A percentile compares a stretch with the other conserved stretches of the same genome.
Conservation (phyloP, 1,140 invertebrate species). For the Calliopsis andreniformis region DNA sequence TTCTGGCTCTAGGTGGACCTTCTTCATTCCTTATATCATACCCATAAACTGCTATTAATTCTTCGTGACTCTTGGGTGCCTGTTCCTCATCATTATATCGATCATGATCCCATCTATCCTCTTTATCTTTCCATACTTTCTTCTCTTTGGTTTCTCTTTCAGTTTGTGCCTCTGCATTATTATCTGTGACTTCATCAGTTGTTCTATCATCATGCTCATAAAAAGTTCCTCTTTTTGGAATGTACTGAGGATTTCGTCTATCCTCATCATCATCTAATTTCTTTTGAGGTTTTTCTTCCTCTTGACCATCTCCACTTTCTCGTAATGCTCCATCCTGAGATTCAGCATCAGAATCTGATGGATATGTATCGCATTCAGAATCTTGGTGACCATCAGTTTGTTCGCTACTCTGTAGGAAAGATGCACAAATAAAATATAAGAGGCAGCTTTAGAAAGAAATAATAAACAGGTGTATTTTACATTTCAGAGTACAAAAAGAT, state of each 20-base stretch:
- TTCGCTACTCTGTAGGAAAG: slow-evolving; percentile 76
- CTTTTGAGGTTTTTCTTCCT: slow-evolving; percentile 83
- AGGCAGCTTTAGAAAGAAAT: too few species aligned
- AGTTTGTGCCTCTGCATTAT: slow-evolving; percentile 70
- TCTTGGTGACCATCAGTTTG: slow-evolving; percentile 80
- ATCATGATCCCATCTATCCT: slow-evolving; percentile 94
- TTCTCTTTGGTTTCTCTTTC: slow-evolving; percentile 81
- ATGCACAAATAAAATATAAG: slow-evolving; percentile 6
- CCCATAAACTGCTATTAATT: slow-evolving; percentile 94
- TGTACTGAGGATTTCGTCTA: slow-evolving; percentile 97
- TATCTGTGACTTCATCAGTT: slow-evolving; percentile 84
- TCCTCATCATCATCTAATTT: slow-evolving; percentile 96
- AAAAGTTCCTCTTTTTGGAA: slow-evolving; percentile 97
- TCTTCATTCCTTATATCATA: slow-evolving; percentile 97
- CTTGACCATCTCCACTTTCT: slow-evolving; percentile 85
- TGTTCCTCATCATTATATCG: slow-evolving; percentile 91
- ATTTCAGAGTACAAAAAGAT: too few species aligned
- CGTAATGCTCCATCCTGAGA: slow-evolving; percentile 78
- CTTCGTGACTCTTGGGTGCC: slow-evolving; percentile 92
- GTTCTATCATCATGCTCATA: slow-evolving; percentile 97
- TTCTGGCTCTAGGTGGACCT: slow-evolving; percentile 91
- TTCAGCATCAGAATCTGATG: slow-evolving; percentile 78
- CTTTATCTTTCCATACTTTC: slow-evolving; percentile 85
- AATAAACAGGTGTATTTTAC: slow-evolving; percentile 5
- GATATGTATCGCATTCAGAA: slow-evolving; percentile 80